These are phyloP conservation scores for Aix galericulata DNA, from an alignment of 2,113 vertebrate genomes.

Conservation along the genomic window DNA sequence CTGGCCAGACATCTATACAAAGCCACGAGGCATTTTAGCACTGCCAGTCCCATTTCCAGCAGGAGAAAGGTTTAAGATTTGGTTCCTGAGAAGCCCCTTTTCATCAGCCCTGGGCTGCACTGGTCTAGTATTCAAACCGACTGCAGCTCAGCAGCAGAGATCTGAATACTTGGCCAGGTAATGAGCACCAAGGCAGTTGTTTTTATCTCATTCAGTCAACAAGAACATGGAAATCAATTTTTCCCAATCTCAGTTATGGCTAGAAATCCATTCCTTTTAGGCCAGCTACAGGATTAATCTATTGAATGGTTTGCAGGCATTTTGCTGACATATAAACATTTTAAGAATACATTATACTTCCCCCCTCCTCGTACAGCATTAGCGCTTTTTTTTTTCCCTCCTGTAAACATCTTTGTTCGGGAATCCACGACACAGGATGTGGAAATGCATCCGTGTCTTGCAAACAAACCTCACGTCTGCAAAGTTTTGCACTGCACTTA, in stretches of 20 bases:
- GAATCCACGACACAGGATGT: constrained; percentile 66
- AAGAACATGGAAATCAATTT: constrained; percentile 85
- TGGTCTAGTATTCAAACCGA: not conserved
- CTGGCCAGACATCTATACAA: not conserved
- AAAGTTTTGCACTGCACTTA: constrained; percentile 31
- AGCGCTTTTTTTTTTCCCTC: constrained; percentile 38
- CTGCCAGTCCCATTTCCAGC: not conserved
- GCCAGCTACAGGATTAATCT: constrained; percentile 84
- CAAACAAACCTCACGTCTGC: constrained; percentile 16
- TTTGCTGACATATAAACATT: constrained; percentile 86
- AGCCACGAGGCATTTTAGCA: not conserved
- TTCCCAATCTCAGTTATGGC: constrained; percentile 82
- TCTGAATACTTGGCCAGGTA: constrained; percentile 61
- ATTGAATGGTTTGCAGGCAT: constrained; percentile 79
- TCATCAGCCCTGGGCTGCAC: not conserved
- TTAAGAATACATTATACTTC: constrained; percentile 82
- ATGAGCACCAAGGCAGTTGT: constrained; percentile 65
- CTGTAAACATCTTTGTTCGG: constrained; percentile 69
- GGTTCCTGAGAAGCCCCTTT: not conserved
- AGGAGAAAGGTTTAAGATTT: not conserved
- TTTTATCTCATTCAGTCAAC: constrained; percentile 82
- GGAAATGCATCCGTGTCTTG: constrained; percentile 38
- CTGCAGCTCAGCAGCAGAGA: not conserved
- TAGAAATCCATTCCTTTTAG: constrained; percentile 83
- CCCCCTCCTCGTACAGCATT: constrained; percentile 60